Base-by-base conservation (phyloP, 2,888 invertebrate species). In the Dicyrtomina minuta region DNA sequence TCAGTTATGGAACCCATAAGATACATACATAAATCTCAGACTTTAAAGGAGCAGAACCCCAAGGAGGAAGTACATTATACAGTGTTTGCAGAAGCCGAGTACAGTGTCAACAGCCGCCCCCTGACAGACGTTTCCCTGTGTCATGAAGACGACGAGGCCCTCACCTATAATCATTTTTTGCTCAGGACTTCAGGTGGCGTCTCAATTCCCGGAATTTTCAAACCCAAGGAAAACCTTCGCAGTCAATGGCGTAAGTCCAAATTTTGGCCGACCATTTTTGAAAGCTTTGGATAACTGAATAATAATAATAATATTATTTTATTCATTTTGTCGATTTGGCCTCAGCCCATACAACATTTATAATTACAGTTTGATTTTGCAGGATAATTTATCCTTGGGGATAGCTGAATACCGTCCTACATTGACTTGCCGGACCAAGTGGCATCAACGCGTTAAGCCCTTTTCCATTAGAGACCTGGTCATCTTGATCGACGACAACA, bases 71-170 rank as follows among this genome's bases (percentile, higher is more conserved):
- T 51, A 2, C 10, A 17, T 17, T 20, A 51, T 20, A 51, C 51
- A 10, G 17, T 51, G 20, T 51, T 51, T 17, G 6, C 20, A 4
- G 72, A 72, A 53, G 72, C 68, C 2, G 70, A 70, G 46, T 12
- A 51, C 2, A 39, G 49, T 1, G 66, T 80, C 8, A 80, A 80
- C 69, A 77, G 77, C 13, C 70, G 79, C 8, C 79, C 80, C 8
- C 44, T 81, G 3, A 72, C 71, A 15, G 71, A 75, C 17, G 64
- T 79, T 10, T 78, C 79, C 3, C 41, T 64, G 3, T 78, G 78
- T 69, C 74, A 76, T 10, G 67, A 76, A 12, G 76, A 79, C 58
- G 51, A 74, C 80, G 12, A 6, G 46, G 12, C 5, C 20, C 20
- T 51, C 2, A 20, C 51, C 10, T 20, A 12, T 12, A 51, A 51